Evolutionary conservation across 2,113 vertebrate genomes (phyloP).

Genomic region (Melanotaenia duboulayi): DNA sequence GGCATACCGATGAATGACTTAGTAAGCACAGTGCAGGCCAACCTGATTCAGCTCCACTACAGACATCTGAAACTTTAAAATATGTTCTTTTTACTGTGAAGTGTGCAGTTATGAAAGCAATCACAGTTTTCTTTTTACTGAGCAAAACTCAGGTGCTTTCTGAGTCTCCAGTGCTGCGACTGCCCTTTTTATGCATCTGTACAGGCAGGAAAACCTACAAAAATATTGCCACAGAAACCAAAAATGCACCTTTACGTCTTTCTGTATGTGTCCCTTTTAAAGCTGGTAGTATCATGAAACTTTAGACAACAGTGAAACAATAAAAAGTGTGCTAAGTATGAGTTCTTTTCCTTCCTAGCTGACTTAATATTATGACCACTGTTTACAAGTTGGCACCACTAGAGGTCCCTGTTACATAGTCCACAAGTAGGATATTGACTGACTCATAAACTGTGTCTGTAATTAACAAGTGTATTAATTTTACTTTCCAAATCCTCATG

Average conservation of each 20-base stretch:
- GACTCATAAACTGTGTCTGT: not conserved
- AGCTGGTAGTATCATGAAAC: not conserved
- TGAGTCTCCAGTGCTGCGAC: not conserved
- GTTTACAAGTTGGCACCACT: conserved; percentile 42
- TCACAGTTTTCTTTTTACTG: not conserved
- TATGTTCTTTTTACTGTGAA: not conserved
- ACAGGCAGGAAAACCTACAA: not conserved
- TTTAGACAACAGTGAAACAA: not conserved
- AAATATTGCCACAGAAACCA: not conserved
- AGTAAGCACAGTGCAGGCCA: conserved; percentile 36
- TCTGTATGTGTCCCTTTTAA: not conserved
- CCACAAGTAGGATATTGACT: not conserved
- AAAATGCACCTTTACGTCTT: not conserved
- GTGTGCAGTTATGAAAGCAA: not conserved
- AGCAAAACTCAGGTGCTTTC: not conserved
- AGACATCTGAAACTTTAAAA: conserved; percentile 32
- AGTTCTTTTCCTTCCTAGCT: not conserved
- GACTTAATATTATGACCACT: not conserved
- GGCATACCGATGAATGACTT: conserved; percentile 47
- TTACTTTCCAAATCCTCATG: too few relatives aligned
- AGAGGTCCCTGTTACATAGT: conserved; percentile 59
- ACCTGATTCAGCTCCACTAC: conserved; percentile 56
- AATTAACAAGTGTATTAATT: not conserved
- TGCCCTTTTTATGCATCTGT: conserved; percentile 3
- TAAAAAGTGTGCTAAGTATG: not conserved